These are phyloP conservation scores for Rousettus leschenaultii DNA, from an alignment of 2,113 vertebrate species.

Conservation along the genomic window DNA sequence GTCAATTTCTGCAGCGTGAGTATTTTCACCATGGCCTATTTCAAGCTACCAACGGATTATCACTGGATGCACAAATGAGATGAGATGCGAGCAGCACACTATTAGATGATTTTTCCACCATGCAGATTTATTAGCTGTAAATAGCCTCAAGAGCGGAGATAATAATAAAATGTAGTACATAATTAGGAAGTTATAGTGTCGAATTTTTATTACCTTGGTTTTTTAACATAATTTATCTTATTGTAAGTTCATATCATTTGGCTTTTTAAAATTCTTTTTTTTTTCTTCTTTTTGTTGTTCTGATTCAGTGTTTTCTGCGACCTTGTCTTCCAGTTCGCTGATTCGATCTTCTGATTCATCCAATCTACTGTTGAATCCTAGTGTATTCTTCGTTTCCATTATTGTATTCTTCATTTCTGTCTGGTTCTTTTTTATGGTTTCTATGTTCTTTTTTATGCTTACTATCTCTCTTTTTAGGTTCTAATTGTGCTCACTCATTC, in stretches of 20 bases:
- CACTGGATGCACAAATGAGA: background rate
- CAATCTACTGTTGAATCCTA: too few relatives aligned
- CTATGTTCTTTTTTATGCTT: too few relatives aligned
- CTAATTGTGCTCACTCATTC: too few relatives aligned
- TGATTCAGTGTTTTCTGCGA: too few relatives aligned
- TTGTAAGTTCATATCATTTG: background rate
- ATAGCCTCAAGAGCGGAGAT: background rate
- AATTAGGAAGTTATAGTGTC: background rate
- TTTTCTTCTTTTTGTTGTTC: too few relatives aligned
- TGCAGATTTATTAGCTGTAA: background rate
- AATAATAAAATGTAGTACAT: background rate
- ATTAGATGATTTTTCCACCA: background rate
- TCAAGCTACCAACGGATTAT: background rate
- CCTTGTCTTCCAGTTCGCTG: too few relatives aligned
- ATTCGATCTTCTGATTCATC: too few relatives aligned
- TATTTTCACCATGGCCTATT: background rate
- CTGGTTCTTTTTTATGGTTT: too few relatives aligned
- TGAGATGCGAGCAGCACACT: fast-evolving
- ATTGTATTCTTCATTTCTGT: too few relatives aligned
- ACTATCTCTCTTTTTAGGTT: too few relatives aligned
- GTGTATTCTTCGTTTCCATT: too few relatives aligned
- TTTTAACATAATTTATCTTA: background rate
- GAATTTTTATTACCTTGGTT: background rate
- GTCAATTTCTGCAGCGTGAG: background rate
- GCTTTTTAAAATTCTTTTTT: background rate